A percentile compares a stretch with the other conserved stretches of the same genome.
phyloP scores from a whole-genome alignment of 2,797 vertebrate genomes.

The Sandelia bainsii region DNA sequence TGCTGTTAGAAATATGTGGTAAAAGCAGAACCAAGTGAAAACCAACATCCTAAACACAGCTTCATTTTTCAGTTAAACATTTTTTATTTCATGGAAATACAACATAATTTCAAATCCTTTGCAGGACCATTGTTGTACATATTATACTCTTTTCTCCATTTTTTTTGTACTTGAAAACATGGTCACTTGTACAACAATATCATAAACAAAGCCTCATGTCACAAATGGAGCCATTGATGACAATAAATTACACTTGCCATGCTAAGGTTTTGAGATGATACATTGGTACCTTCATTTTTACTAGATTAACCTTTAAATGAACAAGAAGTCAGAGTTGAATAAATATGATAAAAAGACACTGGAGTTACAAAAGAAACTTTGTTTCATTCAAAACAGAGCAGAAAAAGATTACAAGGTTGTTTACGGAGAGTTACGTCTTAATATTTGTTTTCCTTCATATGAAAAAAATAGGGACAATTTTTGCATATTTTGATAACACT shows the following conservation, averaged over 20 bases:
- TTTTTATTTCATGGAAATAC: constrained; percentile 91
- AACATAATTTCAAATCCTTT: constrained; percentile 85
- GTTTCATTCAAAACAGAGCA: constrained; percentile 73
- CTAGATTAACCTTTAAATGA: constrained; percentile 80
- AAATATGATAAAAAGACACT: constrained; percentile 83
- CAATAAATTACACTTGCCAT: constrained; percentile 90
- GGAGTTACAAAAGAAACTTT: constrained; percentile 81
- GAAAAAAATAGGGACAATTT: constrained; percentile 70
- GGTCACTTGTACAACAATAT: constrained; percentile 89
- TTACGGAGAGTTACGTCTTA: constrained; percentile 51
- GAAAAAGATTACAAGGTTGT: constrained; percentile 68
- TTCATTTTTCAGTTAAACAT: constrained; percentile 78
- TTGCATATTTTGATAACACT: constrained; percentile 81
- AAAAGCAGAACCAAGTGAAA: background rate
- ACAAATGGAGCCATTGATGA: constrained; percentile 88
- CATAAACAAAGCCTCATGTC: constrained; percentile 88
- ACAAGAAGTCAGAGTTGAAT: constrained; percentile 80
- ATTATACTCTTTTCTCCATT: constrained; percentile 77
- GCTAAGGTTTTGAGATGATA: constrained; percentile 85
- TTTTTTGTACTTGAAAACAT: constrained; percentile 86
- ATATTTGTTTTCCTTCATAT: constrained; percentile 66
- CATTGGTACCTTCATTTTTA: constrained; percentile 78
- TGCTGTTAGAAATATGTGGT: background rate
- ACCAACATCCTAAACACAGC: background rate
- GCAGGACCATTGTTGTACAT: constrained; percentile 86